Evolutionary conservation across 2,888 invertebrate species (phyloP), one percentile per base, ranked within the genome.

Genomic region (Toxonevra muliebris): DNA sequence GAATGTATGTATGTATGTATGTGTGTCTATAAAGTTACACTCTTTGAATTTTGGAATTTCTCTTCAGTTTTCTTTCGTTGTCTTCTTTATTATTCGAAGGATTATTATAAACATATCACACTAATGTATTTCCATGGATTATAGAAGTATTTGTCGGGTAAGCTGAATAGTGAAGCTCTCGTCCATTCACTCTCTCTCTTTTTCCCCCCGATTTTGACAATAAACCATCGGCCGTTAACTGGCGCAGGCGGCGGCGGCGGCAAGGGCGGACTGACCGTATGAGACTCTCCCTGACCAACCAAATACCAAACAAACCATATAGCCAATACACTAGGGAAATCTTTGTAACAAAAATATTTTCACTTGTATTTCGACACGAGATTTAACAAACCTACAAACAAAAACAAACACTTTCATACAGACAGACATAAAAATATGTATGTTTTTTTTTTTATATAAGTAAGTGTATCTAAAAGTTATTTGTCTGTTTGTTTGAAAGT

Each of bases 71-170:
- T 68, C 43, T 58, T 66, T 66, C 19, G 19, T 73, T 71, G 71
- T 60, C 59, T 61, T 66, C 55, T 57, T 72, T 58, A 64, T 69
- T 65, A 71, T 69, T 57, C 70, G 58, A 48, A 19, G 67, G 69
- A 70, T 73, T 72, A 69, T 65, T 69, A 69, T 68, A 71, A 73
- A 69, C 69, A 71, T 70, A 73, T 72, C 71, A 71, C 64, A 69
- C 64, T 70, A 68, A 68, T 71, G 70, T 70, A 63, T 72, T 65
- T 72, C 63, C 66, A 72, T 55, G 70, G 69, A 73, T 72, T 72
- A 70, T 53, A 50, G 40, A 45, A 71, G 63, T 69, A 69, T 71
- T 67, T 69, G 69, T 61, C 54, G 64, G 43, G 60, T 61, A 72
- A 45, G 67, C 48, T 42, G 40, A 19, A 19, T 53, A 53, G 19